A percentile compares a stretch with the other conserved stretches of the same genome.
Evolutionary conservation across 2,888 invertebrate genomes (phyloP).

Genomic region (Abrostola tripartita): DNA sequence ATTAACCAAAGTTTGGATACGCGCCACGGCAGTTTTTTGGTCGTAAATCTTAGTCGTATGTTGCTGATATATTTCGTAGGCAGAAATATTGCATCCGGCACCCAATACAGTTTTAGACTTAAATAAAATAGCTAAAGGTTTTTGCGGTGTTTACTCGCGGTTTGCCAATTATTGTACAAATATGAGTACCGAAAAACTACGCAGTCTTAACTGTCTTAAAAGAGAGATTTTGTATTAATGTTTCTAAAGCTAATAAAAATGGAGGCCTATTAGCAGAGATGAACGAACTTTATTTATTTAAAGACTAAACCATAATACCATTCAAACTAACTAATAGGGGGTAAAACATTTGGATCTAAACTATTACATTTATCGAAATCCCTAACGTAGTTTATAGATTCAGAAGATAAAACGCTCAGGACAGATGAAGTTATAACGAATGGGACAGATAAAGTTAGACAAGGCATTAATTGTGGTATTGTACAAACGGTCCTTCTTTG

Average conservation of each 20-base stretch:
- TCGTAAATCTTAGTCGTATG: slow-evolving; percentile 6
- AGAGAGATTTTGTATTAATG: too few relatives aligned
- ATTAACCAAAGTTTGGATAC: neutral
- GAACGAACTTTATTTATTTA: neutral
- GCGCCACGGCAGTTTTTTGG: slow-evolving; percentile 3
- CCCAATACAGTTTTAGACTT: slow-evolving; percentile 11
- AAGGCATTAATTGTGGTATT: slow-evolving; percentile 25
- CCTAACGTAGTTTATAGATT: slow-evolving; percentile 6
- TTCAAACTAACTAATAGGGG: neutral
- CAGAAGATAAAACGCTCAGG: slow-evolving; percentile 8
- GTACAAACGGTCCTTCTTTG: slow-evolving; percentile 9
- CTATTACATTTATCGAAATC: neutral
- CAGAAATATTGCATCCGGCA: slow-evolving; percentile 16
- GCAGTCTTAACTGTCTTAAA: too few relatives aligned
- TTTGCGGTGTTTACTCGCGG: neutral
- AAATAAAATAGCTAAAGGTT: neutral
- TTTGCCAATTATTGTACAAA: neutral
- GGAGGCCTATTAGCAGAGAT: too few relatives aligned
- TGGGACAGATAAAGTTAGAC: slow-evolving; percentile 26
- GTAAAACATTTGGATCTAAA: slow-evolving; percentile 1
- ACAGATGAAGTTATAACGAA: slow-evolving; percentile 20
- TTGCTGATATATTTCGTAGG: slow-evolving; percentile 8
- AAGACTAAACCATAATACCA: neutral
- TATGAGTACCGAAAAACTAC: neutral
- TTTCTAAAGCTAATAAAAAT: too few relatives aligned